phyloP scores from a whole-genome alignment of 1,140 invertebrate genomes.

The Chionoecetes opilio region DNA sequence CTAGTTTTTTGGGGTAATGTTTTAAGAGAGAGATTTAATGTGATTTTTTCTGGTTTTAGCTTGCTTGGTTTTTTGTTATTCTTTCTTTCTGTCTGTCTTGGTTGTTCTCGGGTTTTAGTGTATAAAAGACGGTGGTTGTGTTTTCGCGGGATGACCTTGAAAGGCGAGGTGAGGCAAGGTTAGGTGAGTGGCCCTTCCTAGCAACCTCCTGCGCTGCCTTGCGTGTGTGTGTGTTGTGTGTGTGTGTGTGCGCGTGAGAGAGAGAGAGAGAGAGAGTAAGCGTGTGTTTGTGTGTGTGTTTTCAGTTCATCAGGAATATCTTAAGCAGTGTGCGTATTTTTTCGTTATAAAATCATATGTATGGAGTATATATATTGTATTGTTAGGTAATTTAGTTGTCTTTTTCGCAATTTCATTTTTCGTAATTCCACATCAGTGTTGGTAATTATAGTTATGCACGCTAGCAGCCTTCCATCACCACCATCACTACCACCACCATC shows the following conservation, averaged over 20 bases:
- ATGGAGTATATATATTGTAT: not conserved
- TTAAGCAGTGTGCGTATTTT: not conserved
- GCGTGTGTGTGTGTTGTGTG: not conserved
- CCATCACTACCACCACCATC: not conserved
- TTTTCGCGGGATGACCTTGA: not conserved
- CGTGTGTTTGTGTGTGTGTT: not conserved
- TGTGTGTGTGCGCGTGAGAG: slow-evolving; percentile 11
- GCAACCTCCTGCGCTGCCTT: not conserved
- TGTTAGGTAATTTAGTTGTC: not conserved
- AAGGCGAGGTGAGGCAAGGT: not conserved
- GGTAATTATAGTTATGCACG: not conserved
- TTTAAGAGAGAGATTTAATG: too few species aligned
- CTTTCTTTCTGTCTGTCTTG: not conserved
- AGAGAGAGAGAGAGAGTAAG: too few species aligned
- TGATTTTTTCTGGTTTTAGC: too few species aligned
- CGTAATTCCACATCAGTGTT: not conserved
- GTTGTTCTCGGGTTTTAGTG: not conserved
- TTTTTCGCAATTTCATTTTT: not conserved
- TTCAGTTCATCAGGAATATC: too few species aligned
- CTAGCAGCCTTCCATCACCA: not conserved
- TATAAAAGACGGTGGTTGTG: not conserved
- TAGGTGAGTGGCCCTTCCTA: slow-evolving; percentile 30
- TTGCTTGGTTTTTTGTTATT: not conserved
- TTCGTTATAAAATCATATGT: not conserved
- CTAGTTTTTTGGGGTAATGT: too few species aligned